These are phyloP conservation scores for Atlantisia rogersi DNA, from an alignment of 2,113 vertebrate species.

Conservation along the genomic window DNA sequence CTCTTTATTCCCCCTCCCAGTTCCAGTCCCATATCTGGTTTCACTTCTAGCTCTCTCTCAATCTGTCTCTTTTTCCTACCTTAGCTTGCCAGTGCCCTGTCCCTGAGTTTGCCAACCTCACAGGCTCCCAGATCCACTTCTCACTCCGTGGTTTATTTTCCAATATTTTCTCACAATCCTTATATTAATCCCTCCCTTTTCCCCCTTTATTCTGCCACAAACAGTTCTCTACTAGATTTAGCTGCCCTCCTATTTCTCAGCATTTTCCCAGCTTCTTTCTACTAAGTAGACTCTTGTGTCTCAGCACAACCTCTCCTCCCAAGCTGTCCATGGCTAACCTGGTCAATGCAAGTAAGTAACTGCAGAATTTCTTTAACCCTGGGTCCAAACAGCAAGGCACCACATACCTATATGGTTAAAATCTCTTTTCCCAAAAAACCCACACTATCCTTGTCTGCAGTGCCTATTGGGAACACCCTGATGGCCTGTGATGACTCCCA, in stretches of 20 bases:
- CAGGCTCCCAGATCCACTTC: background rate
- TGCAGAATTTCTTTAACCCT: background rate
- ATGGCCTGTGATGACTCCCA: background rate
- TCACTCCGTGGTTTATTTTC: background rate
- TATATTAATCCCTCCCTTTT: background rate
- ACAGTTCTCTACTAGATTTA: background rate
- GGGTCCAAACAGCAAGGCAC: background rate
- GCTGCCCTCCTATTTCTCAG: background rate
- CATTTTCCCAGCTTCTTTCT: background rate
- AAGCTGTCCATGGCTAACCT: background rate
- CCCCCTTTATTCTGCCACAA: background rate
- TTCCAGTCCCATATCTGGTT: background rate
- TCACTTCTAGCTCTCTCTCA: background rate
- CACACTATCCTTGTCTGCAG: background rate
- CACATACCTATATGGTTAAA: background rate
- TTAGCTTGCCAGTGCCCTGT: background rate
- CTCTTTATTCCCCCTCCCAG: background rate
- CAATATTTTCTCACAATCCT: background rate
- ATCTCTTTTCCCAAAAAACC: background rate
- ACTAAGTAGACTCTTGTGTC: background rate
- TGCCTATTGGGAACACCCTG: background rate
- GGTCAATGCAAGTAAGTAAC: slow-evolving; percentile 7
- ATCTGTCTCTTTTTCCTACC: background rate
- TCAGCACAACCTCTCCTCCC: background rate
- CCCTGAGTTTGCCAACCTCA: background rate